A percentile compares a stretch with the other conserved stretches of the same genome.
Evolutionary conservation across 53 echinoderm and acorn worm genomes (phyloP).

Genomic region (Holothuria leucospilota): DNA sequence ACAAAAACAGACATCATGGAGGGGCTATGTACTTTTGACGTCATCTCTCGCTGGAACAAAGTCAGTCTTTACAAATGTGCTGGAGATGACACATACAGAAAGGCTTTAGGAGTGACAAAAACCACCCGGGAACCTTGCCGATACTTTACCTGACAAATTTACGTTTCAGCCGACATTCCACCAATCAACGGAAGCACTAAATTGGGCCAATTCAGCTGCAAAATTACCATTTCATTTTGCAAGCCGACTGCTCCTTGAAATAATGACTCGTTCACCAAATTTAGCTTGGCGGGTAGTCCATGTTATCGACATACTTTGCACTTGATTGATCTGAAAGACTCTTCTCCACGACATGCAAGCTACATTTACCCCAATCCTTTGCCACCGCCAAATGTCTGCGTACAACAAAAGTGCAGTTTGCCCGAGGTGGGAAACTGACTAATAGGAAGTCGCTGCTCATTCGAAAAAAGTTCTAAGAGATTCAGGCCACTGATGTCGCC

Average conservation of each 20-base stretch:
- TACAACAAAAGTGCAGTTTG: too few species aligned
- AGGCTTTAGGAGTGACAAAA: conserved; percentile 9
- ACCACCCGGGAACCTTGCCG: conserved; percentile 6
- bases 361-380: too few species aligned
- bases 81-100: conserved; percentile 25
- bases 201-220: conserved; percentile 47
- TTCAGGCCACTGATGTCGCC: too few species aligned
- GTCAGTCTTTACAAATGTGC: neutral
- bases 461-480: too few species aligned
- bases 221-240: conserved; percentile 30
- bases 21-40: conserved; percentile 38
- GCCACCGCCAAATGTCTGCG: too few species aligned
- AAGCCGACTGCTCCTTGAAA: conserved; percentile 11
- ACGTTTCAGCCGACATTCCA: conserved; percentile 29
- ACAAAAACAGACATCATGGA: conserved; percentile 30
- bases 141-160: conserved; percentile 39
- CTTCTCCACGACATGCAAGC: too few species aligned
- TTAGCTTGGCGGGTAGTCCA: too few species aligned
- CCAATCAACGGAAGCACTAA: conserved; percentile 20
- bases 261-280: conserved; percentile 11
- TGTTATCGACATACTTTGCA: conserved; percentile 27
- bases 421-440: too few species aligned
- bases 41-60: neutral
- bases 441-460: too few species aligned
- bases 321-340: conserved; percentile 27